These are phyloP conservation scores for Brachyhypopomus occidentalis DNA, from an alignment of 2,113 vertebrate genomes.

Conservation along the genomic window DNA sequence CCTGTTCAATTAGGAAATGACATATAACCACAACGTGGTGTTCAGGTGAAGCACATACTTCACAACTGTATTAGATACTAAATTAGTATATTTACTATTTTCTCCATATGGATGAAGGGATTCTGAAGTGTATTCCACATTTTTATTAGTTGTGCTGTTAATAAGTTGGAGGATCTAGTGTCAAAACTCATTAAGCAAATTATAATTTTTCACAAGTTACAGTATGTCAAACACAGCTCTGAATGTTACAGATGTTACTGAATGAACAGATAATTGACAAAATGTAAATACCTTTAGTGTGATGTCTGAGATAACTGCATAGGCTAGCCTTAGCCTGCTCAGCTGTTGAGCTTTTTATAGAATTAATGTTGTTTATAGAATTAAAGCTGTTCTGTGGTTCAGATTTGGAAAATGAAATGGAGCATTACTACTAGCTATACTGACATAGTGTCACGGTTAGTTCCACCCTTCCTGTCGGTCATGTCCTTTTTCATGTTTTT, in stretches of 20 bases:
- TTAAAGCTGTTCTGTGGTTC: not conserved
- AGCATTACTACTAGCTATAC: no score
- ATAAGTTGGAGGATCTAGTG: not conserved
- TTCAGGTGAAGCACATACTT: constrained; percentile 58
- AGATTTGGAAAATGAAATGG: not conserved
- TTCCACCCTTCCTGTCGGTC: no score
- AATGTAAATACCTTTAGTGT: not conserved
- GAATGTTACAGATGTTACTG: no score
- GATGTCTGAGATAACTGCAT: no score
- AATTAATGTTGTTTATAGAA: no score
- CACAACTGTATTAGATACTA: not conserved
- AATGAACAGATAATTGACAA: not conserved
- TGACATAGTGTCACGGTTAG: no score
- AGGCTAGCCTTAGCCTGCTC: no score
- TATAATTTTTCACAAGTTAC: not conserved
- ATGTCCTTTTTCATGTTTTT: no score
- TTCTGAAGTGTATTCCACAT: not conserved
- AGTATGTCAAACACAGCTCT: not conserved
- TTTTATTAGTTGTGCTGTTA: constrained; percentile 2
- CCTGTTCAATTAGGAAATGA: constrained; percentile 74
- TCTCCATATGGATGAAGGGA: not conserved
- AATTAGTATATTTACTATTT: not conserved
- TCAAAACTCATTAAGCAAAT: not conserved
- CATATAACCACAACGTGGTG: constrained; percentile 66
- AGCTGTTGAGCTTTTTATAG: no score